Base-by-base conservation (phyloP, 2,797 vertebrate species). In the Staurois parvus region DNA sequence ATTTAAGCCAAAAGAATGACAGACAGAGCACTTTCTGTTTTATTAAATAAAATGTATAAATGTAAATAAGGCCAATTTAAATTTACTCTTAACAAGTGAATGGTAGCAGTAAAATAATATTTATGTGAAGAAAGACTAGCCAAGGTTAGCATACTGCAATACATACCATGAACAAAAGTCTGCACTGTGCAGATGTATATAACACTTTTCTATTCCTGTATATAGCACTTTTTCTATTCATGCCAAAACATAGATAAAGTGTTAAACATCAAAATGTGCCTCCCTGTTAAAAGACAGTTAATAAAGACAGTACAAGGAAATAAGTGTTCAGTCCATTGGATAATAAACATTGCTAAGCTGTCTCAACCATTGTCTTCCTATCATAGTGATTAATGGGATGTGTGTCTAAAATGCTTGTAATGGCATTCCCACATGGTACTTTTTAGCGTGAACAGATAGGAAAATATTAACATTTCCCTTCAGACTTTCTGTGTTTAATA, bases 301-400 rank as follows among this genome's bases (percentile, higher is more conserved):
- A 83, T 84, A 79, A 86, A 87, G 81, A 84, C 85, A 83, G 70
- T 75, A 64, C 81, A 83, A 30, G 62, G 76, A 79, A 87, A 87
- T 75, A 87, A 84, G 74, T 87, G 85, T 87, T 81, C 76, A 42
- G 69, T 74, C 70, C 85, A 84, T 69, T 79, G 76, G 69, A 83
- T 87, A 87, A 87, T 84, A 87, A 87, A 87, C 85, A 84, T 75
- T 87, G 76, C 77, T 87, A 83, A 77, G 85, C 85, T 87, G 85
- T 83, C 85, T 74, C 59, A n/a, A 12, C 69, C 69, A 86, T 83
- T 86, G 80, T 86, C 79, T 83, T 83, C 67, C 80, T 32, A 87
- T 87, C 85, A 87, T 45, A 30, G 81, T 83, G 85, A 87, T 87
- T 87, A 87, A 87, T 87, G 81, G 70, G 85, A 84, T 68, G 76